phyloP scores from a whole-genome alignment of 2,113 vertebrate genomes.

The Monopterus albus region DNA sequence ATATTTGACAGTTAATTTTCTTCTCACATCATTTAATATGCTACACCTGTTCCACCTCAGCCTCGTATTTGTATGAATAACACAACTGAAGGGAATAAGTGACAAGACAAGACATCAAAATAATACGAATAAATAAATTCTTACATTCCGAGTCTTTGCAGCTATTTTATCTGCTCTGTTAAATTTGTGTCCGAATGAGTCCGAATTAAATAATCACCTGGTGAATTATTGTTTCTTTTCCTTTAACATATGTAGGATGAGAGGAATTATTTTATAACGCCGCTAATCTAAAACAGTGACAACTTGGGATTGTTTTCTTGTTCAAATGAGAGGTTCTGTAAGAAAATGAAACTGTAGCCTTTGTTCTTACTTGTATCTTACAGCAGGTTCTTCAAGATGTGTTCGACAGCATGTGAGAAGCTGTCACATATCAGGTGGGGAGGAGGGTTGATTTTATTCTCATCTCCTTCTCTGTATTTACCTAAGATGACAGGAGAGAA shows the following conservation, averaged over 20 bases:
- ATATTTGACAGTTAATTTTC: not conserved
- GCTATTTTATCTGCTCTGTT: not conserved
- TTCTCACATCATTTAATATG: no score
- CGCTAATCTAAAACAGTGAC: not conserved
- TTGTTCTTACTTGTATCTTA: fast-evolving
- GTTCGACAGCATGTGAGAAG: slow-evolving; percentile 90
- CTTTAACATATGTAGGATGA: no score
- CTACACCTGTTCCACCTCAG: no score
- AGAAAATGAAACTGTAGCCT: fast-evolving
- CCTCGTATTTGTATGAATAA: no score
- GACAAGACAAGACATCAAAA: no score
- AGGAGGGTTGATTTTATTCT: slow-evolving; percentile 85
- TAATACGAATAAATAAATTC: no score
- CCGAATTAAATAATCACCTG: no score
- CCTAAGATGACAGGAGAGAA: slow-evolving; percentile 72
- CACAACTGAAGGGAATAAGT: no score
- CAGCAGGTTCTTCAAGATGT: slow-evolving; percentile 83
- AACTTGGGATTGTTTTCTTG: not conserved
- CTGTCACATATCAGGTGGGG: slow-evolving; percentile 89
- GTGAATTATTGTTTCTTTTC: no score
- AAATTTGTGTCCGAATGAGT: no score
- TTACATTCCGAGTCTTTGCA: not conserved
- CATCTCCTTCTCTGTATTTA: slow-evolving; percentile 90
- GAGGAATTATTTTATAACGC: not conserved
- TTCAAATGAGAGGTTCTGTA: no score